Percentiles rank a stretch among this genome's conserved stretches.
Evolutionary conservation across 2,797 vertebrate species (phyloP).

Genomic region (Choloepus didactylus): DNA sequence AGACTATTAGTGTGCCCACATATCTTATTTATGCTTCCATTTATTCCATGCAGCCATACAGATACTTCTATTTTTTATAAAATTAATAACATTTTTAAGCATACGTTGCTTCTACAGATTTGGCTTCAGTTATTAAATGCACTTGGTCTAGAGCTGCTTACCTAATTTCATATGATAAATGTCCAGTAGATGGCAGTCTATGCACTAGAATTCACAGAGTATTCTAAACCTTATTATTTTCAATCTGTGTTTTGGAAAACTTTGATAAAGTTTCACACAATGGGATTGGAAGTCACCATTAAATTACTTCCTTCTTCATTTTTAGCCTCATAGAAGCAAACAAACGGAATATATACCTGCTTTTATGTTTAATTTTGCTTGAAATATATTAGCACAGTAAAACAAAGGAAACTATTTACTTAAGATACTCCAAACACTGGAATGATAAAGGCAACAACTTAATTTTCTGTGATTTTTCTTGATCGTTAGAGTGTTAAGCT

Average conservation of each 20-base stretch:
- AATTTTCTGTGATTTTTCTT: constrained; percentile 17
- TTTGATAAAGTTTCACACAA: constrained; percentile 8
- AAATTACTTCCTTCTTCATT: constrained; percentile 9
- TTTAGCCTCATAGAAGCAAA: background rate
- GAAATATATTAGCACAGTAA: constrained; percentile 8
- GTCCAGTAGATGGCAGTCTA: constrained; percentile 89
- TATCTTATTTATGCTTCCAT: background rate
- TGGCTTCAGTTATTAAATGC: background rate
- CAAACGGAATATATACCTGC: background rate
- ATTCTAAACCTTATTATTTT: background rate
- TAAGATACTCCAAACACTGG: constrained; percentile 11
- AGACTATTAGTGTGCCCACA: background rate
- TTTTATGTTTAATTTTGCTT: constrained; percentile 48
- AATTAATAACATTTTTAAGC: background rate
- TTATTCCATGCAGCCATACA: background rate
- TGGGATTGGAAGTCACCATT: background rate
- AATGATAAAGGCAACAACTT: background rate
- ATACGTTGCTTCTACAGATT: background rate
- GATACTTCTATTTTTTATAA: constrained; percentile 53
- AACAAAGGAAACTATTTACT: constrained; percentile 33
- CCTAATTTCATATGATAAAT: constrained; percentile 26
- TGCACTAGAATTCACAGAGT: constrained; percentile 74
- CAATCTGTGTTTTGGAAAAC: constrained; percentile 46
- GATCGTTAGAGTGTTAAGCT: background rate
- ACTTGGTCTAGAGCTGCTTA: background rate